Base-by-base conservation (phyloP, 2,113 vertebrate species). In the Megaleporinus macrocephalus region DNA sequence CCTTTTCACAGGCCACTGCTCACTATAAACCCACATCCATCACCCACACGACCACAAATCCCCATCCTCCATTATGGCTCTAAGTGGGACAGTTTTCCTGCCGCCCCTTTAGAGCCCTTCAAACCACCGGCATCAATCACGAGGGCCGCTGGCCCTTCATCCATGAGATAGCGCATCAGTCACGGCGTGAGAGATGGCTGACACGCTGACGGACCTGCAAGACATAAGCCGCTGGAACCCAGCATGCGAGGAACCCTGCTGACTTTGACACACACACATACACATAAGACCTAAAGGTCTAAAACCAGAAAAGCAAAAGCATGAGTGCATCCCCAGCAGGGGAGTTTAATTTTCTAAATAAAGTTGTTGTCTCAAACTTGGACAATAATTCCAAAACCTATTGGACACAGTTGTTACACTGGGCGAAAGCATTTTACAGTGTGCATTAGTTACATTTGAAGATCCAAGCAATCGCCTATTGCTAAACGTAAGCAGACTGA, bases 21-120 rank as follows among this genome's bases (percentile, higher is more conserved):
- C 53, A 70, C n/a, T 11, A 27, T 22, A 53, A 71, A 53, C 24
- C 53, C 12, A 44, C 78, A 72, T 71, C 78, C 66, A 61, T 79
- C 78, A 79, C 53, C 30, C 24, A 24, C 66, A 61, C 66, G 27
- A n/a, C 78, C 16, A 79, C 68, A 79, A 79, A 71, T 61, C 78
- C 78, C 68, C 36, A 36, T 29, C 68, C 55, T 49, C 36, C 26
- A 72, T 79, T 70, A 79, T 7, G 30, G 30, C 65, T 70, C 53
- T 72, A 61, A 71, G 73, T 62, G 70, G 30, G 57, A 14, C 71
- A 22, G 61, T 51, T 74, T 80, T 59, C 70, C 29, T 33, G 73
- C 73, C 69, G 30, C 20, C 73, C 76, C 62, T 69, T 62, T 53
- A 74, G 76, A 74, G 73, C 68, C 65, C 29, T 84, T 76, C 72